Percentiles rank a stretch among this genome's conserved stretches.
Evolutionary conservation across 1,140 invertebrate species (phyloP).

Genomic region (Drosophila mojavensis): DNA sequence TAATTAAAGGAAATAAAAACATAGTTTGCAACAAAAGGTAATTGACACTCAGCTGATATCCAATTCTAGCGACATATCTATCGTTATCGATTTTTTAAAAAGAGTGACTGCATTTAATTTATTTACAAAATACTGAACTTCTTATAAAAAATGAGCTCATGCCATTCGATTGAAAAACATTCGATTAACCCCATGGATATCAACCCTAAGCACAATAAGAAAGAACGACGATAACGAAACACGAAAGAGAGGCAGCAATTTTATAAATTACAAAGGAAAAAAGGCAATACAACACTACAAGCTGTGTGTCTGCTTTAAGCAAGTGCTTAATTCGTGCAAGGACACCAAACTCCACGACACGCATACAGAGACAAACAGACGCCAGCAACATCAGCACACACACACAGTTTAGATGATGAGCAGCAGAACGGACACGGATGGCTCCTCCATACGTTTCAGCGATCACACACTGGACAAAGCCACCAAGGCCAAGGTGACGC

Average conservation of each 20-base stretch:
- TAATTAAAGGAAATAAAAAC: constrained; percentile 24
- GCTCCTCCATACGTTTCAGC: constrained; percentile 92
- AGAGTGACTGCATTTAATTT: not conserved
- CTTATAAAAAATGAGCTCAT: constrained; percentile 44
- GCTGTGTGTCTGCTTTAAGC: constrained; percentile 70
- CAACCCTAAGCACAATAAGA: constrained; percentile 56
- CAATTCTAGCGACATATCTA: constrained; percentile 1
- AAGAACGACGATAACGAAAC: constrained; percentile 61
- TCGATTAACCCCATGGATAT: constrained; percentile 34
- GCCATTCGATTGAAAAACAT: constrained; percentile 29
- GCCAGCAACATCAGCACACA: constrained; percentile 25
- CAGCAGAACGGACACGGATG: constrained; percentile 78
- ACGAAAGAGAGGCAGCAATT: constrained; percentile 74
- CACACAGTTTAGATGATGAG: constrained; percentile 80
- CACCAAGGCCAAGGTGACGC: constrained; percentile 98
- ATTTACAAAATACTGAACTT: constrained; percentile 19
- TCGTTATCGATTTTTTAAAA: constrained; percentile 1
- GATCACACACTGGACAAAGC: constrained; percentile 99
- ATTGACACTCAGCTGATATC: constrained; percentile 32
- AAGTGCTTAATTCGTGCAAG: constrained; percentile 62
- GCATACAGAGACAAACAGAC: constrained; percentile 46
- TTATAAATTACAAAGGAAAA: constrained; percentile 73
- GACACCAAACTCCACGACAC: constrained; percentile 39
- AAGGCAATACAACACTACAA: constrained; percentile 49
- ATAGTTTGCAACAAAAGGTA: constrained; percentile 43